phyloP scores from a whole-genome alignment of 2,888 invertebrate genomes.

The Plemyria rubiginata region DNA sequence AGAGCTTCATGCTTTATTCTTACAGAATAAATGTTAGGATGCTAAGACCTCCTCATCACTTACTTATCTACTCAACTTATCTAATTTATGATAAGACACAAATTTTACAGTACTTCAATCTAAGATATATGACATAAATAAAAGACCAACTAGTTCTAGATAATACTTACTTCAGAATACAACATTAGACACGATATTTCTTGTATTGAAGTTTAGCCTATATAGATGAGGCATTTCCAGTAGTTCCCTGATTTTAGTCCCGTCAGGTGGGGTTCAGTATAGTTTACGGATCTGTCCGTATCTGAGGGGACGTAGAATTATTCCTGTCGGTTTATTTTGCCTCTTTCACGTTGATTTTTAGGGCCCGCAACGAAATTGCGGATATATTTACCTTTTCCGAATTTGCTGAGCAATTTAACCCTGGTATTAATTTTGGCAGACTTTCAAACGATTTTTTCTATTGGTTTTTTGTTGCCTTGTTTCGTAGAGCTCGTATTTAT shows the following conservation, averaged over 20 bases:
- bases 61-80: too few species aligned
- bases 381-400: slow-evolving; percentile 31
- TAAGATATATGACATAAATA: too few species aligned
- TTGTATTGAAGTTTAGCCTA: not conserved
- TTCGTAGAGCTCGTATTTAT: too few species aligned
- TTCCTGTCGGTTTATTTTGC: slow-evolving; percentile 67
- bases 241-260: slow-evolving; percentile 38
- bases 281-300: slow-evolving; percentile 63
- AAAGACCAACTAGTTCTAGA: too few species aligned
- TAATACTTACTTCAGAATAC: too few species aligned
- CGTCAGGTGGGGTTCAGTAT: slow-evolving; percentile 60
- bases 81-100: too few species aligned
- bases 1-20: too few species aligned
- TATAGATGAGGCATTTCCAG: slow-evolving; percentile 47
- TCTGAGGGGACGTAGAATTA: slow-evolving; percentile 70
- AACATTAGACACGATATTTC: not conserved
- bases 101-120: too few species aligned
- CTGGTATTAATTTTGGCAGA: slow-evolving; percentile 32
- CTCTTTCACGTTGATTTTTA: slow-evolving; percentile 46
- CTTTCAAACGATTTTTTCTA: not conserved
- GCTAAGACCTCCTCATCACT: too few species aligned
- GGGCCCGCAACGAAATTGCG: slow-evolving; percentile 33
- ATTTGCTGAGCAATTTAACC: slow-evolving; percentile 34
- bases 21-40: too few species aligned
- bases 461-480: too few species aligned